These are phyloP conservation scores for Abrostola triplasia DNA, from an alignment of 2,888 invertebrate species.

Conservation along the genomic window DNA sequence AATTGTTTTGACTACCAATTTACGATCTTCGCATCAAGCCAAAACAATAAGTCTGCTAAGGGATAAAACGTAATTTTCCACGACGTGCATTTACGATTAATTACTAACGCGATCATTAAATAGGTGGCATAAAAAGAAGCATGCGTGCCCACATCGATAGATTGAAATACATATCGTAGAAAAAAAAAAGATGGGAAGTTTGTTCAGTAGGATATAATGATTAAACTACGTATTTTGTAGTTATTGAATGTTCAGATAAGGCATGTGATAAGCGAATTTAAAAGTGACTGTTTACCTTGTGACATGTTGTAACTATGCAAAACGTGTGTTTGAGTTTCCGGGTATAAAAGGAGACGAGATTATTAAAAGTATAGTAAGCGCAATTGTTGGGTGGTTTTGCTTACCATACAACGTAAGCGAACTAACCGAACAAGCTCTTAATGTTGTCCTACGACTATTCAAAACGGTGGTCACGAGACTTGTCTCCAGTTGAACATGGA, in stretches of 20 bases:
- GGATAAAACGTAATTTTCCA: not conserved
- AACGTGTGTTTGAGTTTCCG: constrained; percentile 11
- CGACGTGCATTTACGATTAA: not conserved
- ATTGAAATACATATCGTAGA: too few relatives aligned
- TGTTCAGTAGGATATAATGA: constrained; percentile 6
- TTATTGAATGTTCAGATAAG: constrained; percentile 37
- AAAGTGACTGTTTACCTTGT: constrained; percentile 23
- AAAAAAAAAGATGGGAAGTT: too few relatives aligned
- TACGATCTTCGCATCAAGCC: not conserved
- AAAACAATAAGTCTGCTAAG: not conserved
- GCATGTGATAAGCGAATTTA: constrained; percentile 39
- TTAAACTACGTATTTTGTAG: constrained; percentile 35
- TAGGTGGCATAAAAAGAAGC: not conserved
- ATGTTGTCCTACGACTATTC: too few relatives aligned
- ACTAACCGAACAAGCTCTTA: too few relatives aligned
- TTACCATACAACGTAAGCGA: too few relatives aligned
- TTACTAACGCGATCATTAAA: not conserved
- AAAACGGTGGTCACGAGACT: too few relatives aligned
- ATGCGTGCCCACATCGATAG: too few relatives aligned
- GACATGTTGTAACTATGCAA: constrained; percentile 27
- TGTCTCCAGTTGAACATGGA: too few relatives aligned
- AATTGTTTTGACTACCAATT: not conserved
- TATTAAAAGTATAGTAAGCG: too few relatives aligned
- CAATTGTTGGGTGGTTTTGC: too few relatives aligned
- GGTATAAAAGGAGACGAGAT: not conserved